Evolutionary conservation across 2,888 invertebrate genomes (phyloP).

Genomic region (Scrobipalpa atriplicella): DNA sequence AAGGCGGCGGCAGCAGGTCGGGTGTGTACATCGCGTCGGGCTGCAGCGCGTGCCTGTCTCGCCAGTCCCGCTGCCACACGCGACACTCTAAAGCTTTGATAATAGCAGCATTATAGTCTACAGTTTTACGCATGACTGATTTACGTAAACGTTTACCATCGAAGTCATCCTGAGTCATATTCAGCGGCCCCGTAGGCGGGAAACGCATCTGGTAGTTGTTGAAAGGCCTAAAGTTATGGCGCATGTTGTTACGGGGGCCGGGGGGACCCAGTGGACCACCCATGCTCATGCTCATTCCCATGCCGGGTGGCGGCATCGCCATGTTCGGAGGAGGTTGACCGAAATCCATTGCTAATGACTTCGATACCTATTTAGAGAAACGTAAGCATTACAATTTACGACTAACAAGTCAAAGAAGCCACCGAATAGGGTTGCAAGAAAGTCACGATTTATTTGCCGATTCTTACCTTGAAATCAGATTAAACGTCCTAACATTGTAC

Average conservation of each 20-base stretch:
- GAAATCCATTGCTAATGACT: conserved; percentile 75
- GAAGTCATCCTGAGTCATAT: conserved; percentile 93
- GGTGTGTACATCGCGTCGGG: conserved; percentile 98
- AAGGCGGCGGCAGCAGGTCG: conserved; percentile 96
- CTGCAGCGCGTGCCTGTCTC: conserved; percentile 94
- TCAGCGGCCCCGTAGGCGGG: conserved; percentile 82
- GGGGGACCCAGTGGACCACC: conserved; percentile 63
- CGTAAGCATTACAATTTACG: conserved; percentile 55
- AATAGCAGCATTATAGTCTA: conserved; percentile 98
- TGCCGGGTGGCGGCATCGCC: conserved; percentile 72
- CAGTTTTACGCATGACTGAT: conserved; percentile 98
- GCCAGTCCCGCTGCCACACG: conserved; percentile 96
- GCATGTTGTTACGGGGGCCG: conserved; percentile 73
- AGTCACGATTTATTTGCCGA: conserved; percentile 34
- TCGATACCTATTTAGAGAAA: conserved; percentile 78
- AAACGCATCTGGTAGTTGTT: conserved; percentile 77
- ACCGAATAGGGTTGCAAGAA: conserved; percentile 9
- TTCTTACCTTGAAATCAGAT: conserved; percentile 66
- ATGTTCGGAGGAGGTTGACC: conserved; percentile 75
- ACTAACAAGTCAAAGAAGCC: conserved; percentile 37
- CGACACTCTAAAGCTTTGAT: conserved; percentile 96
- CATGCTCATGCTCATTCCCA: conserved; percentile 59
- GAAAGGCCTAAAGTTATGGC: conserved; percentile 77
- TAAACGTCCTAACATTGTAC: conserved; percentile 70
- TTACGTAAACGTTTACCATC: conserved; percentile 98